Percentiles rank a stretch among this genome's conserved stretches.
These are phyloP conservation scores for Periphyllus acericola DNA, from an alignment of 2,888 invertebrate genomes.

Conservation along the genomic window DNA sequence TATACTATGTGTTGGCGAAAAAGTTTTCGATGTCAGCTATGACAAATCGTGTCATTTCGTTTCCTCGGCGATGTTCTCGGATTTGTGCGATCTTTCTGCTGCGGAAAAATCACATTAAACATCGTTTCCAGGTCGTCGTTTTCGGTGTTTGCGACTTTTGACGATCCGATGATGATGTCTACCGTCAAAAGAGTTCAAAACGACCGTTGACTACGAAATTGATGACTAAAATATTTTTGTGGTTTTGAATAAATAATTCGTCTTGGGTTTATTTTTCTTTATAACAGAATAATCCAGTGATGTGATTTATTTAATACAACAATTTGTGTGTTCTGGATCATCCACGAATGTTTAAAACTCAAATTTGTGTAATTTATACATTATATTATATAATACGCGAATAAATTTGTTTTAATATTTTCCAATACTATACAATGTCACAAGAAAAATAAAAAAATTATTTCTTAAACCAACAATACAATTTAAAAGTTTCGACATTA, in stretches of 20 bases:
- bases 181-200: background rate
- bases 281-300: too few relatives aligned
- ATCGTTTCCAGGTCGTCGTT: background rate
- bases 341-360: too few relatives aligned
- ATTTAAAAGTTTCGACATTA: too few relatives aligned
- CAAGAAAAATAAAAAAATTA: too few relatives aligned
- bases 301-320: too few relatives aligned
- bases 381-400: too few relatives aligned
- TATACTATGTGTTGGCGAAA: background rate
- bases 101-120: constrained; percentile 7
- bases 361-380: too few relatives aligned
- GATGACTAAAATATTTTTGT: background rate
- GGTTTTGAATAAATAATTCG: background rate
- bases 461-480: too few relatives aligned
- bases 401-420: too few relatives aligned
- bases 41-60: constrained; percentile 26
- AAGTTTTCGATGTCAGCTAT: constrained; percentile 11
- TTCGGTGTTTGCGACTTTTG: background rate
- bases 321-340: too few relatives aligned
- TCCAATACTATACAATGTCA: too few relatives aligned
- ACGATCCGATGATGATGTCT: background rate
- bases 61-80: background rate
- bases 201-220: background rate
- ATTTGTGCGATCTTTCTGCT: background rate
- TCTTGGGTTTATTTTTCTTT: too few relatives aligned